phyloP scores from a whole-genome alignment of 2,797 vertebrate genomes.

The Dryobates pubescens region DNA sequence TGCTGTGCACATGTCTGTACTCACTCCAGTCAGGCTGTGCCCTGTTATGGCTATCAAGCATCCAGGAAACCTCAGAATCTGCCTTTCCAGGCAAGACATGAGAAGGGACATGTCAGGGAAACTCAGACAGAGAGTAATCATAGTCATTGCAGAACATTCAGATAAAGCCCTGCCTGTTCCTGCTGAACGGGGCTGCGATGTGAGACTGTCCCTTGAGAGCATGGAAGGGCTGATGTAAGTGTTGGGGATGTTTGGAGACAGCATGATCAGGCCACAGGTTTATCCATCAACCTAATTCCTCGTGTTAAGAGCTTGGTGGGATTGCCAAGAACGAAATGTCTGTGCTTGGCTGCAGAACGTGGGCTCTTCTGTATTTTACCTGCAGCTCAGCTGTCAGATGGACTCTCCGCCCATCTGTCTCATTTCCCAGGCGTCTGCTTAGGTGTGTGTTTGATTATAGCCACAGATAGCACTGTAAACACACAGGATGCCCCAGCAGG shows the following conservation, averaged over 20 bases:
- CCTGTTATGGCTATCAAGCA: not conserved
- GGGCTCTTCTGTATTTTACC: constrained; percentile 31
- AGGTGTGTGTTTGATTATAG: constrained; percentile 20
- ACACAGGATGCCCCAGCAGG: not conserved
- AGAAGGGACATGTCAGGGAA: constrained; percentile 29
- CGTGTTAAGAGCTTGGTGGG: constrained; percentile 40
- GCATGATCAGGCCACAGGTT: constrained; percentile 46
- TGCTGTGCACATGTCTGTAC: not conserved
- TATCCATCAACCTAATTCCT: constrained; percentile 61
- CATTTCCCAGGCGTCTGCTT: not conserved
- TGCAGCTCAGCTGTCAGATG: constrained; percentile 18
- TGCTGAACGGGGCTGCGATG: constrained; percentile 19
- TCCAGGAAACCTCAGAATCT: not conserved
- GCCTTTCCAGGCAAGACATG: not conserved
- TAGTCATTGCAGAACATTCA: not conserved
- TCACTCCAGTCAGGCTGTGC: not conserved
- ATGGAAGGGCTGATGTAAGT: constrained; percentile 67
- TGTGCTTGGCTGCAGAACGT: constrained; percentile 15
- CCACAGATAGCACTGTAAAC: constrained; percentile 4
- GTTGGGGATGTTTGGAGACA: constrained; percentile 51
- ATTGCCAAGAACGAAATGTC: constrained; percentile 21
- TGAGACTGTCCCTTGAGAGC: constrained; percentile 41
- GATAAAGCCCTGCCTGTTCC: constrained; percentile 49
- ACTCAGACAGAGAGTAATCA: not conserved
- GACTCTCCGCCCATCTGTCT: not conserved